phyloP scores from a whole-genome alignment of 1,140 invertebrate species.

The Campoletis sonorensis region DNA sequence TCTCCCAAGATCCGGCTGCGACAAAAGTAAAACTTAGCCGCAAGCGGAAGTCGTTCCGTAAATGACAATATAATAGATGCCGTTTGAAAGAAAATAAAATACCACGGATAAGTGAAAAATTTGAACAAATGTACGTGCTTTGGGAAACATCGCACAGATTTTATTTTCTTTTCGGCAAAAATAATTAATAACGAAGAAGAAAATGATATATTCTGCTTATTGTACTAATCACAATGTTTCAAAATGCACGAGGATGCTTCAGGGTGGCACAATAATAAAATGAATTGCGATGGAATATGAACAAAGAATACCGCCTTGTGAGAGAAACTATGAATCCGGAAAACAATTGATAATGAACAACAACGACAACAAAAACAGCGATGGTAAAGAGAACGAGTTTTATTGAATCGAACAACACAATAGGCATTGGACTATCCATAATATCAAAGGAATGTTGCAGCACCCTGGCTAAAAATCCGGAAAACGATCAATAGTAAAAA shows the following conservation, averaged over 20 bases:
- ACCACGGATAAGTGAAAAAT: conserved; percentile 10
- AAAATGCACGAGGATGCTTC: neutral
- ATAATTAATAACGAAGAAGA: neutral
- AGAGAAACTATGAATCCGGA: neutral
- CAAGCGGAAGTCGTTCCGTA: conserved; percentile 43
- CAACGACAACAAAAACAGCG: neutral
- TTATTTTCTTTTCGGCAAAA: neutral
- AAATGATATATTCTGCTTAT: neutral
- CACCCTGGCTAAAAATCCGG: neutral
- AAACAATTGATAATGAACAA: neutral
- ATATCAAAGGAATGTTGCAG: neutral
- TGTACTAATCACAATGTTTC: neutral
- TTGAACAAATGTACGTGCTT: neutral
- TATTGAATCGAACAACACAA: neutral
- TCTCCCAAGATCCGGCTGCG: neutral
- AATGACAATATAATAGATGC: conserved; percentile 39
- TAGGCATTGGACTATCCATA: neutral
- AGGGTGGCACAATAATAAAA: neutral
- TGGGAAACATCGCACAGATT: conserved; percentile 7
- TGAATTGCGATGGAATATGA: neutral
- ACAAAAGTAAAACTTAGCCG: neutral
- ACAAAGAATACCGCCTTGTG: neutral
- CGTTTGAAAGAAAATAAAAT: conserved; percentile 12
- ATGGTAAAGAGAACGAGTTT: neutral
- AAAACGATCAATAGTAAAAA: neutral